Evolutionary conservation across 2,888 invertebrate species (phyloP).

Genomic region (Petrophora chlorosata): DNA sequence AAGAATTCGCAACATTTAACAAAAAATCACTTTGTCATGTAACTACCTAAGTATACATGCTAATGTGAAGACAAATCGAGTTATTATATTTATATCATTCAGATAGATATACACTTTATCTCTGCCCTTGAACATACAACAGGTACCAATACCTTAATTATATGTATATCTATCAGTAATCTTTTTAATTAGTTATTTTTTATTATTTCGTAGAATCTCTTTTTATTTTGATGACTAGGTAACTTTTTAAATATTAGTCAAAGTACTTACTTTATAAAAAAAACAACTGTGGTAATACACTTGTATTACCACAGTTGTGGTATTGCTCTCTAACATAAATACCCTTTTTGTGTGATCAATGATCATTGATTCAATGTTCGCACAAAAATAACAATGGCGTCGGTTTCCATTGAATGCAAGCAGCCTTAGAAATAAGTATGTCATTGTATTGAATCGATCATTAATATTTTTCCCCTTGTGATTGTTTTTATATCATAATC

Average conservation of each 20-base stretch:
- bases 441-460: constrained; percentile 38
- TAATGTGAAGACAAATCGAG: too few species aligned
- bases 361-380: too few species aligned
- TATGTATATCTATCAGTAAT: constrained; percentile 1
- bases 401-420: constrained; percentile 24
- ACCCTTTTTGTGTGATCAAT: too few species aligned
- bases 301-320: too few species aligned
- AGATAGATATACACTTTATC: constrained; percentile 14
- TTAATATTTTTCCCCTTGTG: constrained; percentile 30
- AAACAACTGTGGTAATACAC: too few species aligned
- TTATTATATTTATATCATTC: constrained; percentile 19
- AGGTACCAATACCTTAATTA: not conserved
- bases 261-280: too few species aligned
- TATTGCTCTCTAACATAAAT: too few species aligned
- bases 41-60: not conserved
- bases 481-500: constrained; percentile 27
- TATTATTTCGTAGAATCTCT: too few species aligned
- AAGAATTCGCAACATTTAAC: not conserved
- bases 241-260: too few species aligned
- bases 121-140: constrained; percentile 17
- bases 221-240: too few species aligned
- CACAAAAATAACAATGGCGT: constrained; percentile 30
- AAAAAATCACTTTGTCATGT: not conserved
- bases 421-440: constrained; percentile 21
- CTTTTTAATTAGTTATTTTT: not conserved